Percentiles rank a stretch among this genome's conserved stretches.
These are phyloP conservation scores for Lamprotornis superbus DNA, from an alignment of 2,113 vertebrate species.

Conservation along the genomic window DNA sequence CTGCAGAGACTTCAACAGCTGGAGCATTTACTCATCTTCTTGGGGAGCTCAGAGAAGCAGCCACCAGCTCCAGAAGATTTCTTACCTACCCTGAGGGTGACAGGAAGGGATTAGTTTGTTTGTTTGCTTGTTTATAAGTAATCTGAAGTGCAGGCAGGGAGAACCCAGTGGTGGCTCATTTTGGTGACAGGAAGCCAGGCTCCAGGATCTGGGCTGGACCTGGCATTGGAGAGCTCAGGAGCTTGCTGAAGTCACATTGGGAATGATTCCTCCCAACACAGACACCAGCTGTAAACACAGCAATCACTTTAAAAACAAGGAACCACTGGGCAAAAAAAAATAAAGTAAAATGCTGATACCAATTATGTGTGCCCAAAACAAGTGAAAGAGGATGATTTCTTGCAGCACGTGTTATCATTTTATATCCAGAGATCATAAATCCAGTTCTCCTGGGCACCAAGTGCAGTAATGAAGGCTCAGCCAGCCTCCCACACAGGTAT, in stretches of 20 bases:
- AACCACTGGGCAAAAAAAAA: not conserved
- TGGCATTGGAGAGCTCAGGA: not conserved
- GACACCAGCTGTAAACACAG: not conserved
- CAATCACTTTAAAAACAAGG: not conserved
- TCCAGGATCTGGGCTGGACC: rapidly evolving
- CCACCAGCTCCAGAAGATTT: not conserved
- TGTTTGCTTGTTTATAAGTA: not conserved
- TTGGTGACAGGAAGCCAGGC: not conserved
- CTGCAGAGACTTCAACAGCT: not conserved
- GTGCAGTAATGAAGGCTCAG: not conserved
- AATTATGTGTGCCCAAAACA: not conserved
- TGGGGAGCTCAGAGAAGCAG: not conserved
- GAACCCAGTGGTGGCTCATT: not conserved
- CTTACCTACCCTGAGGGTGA: not conserved
- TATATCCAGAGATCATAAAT: not conserved
- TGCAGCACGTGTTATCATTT: not conserved
- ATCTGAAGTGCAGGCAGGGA: not conserved
- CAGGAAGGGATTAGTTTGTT: not conserved
- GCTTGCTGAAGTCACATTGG: rapidly evolving
- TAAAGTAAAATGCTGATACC: not conserved
- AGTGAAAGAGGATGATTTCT: not conserved
- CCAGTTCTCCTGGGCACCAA: not conserved
- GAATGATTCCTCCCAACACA: not conserved
- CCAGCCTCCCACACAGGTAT: not conserved
- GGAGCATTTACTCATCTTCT: not conserved